Base-by-base conservation (phyloP, 2,888 invertebrate genomes). In the Ormyrus rosae region DNA sequence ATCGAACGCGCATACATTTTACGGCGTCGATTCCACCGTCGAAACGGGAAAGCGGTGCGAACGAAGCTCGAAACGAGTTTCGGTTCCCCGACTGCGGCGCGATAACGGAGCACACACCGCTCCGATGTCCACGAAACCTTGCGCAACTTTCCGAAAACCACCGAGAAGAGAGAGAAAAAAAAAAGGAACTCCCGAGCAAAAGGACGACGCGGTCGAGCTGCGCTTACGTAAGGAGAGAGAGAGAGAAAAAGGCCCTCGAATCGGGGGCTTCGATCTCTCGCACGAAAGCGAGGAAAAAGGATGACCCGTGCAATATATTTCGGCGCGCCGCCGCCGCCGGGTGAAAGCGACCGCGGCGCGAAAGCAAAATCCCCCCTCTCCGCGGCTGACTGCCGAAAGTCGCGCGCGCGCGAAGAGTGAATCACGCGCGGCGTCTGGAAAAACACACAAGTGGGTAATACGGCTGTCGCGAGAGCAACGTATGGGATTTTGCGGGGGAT, bases 281-380 rank as follows among this genome's bases (percentile, higher is more conserved):
- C 60, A 46, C 55, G 68, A 19, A 5, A 19, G 75, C 68, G 53
- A 34, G 19, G 19, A 19, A 19, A 19, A 19, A 19, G 60, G 68
- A 76, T 76, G 68, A 58, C 51, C 75, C 68, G 61, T 46, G 75
- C 34, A 76, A n/a, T n/a, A 68, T 19, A 19, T 68, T 76, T 75
- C 65, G 74, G 73, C 72, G 1, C 0, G 65, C 51, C 65, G 45
- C 46, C 45, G 45, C n/a, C n/a, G n/a, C n/a, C 19, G 56, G 19
- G 75, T 60, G 75, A 75, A 75, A 75, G 75, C 72, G 63, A 72
- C 13, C 45, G 45, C 34, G 6, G 19, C 60, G 60, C 72, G 72
- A 72, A 63, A 72, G 53, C 55, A 46, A 50, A 70, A 50, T 60
- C 19, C 19, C 19, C 1, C 19, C 19, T 1, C 19, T 19, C 19